Percentiles rank a stretch among this genome's conserved stretches.
These are phyloP conservation scores for Fregata magnificens DNA, from an alignment of 2,113 vertebrate species.

Conservation along the genomic window DNA sequence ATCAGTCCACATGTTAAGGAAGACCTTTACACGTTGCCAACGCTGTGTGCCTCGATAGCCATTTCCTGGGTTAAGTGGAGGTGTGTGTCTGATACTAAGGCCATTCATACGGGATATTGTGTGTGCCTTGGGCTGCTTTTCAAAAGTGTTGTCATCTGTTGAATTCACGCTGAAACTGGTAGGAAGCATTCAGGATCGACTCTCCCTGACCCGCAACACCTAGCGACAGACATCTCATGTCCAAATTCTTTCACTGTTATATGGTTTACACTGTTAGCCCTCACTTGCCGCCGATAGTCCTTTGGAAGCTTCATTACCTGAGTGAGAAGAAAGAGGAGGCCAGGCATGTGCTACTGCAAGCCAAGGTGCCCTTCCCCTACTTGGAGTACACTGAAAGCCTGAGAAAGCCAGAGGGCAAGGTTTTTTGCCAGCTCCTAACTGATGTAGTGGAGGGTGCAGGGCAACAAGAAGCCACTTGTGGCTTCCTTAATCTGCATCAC, in stretches of 20 bases:
- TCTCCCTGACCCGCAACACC: neutral
- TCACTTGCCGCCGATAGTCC: rapidly evolving
- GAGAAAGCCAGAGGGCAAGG: neutral
- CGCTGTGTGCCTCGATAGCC: rapidly evolving
- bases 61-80: neutral
- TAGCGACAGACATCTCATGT: rapidly evolving
- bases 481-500: neutral
- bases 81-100: neutral
- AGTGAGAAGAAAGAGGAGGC: neutral
- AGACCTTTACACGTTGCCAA: neutral
- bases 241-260: neutral
- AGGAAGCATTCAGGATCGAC: neutral
- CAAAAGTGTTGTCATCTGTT: neutral
- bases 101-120: rapidly evolving
- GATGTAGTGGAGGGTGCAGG: neutral
- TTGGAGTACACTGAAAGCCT: constrained; percentile 25
- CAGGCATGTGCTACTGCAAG: neutral
- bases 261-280: neutral
- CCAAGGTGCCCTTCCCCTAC: neutral
- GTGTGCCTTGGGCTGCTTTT: neutral
- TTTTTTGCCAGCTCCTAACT: constrained; percentile 17
- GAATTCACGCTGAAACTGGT: neutral
- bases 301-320: neutral
- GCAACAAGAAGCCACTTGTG: constrained; percentile 29
- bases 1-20: neutral